Base-by-base conservation (phyloP, 2,113 vertebrate species). In the Nyctereutes procyonoides region DNA sequence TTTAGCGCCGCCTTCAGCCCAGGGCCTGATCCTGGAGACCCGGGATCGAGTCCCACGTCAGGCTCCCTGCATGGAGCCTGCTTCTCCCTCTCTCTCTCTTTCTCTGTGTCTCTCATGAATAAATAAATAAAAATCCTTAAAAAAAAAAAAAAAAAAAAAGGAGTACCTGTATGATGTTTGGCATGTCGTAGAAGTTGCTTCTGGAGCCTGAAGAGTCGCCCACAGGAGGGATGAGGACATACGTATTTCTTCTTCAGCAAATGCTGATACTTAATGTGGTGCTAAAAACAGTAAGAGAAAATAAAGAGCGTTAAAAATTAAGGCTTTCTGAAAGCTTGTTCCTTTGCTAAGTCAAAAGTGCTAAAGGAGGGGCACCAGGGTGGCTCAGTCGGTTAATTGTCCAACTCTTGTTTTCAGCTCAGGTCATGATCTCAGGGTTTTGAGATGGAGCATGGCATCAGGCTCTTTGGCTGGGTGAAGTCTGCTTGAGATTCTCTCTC, bases 231-330 rank as follows among this genome's bases (percentile, higher is more conserved):
- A 93, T 99, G 99, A 88, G 99, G 99, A 98, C 99, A 99, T 15
- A 99, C 99, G 0, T 99, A 99, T 95, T 99, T 99, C 98, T 99
- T 99, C 99, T 99, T 99, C 98, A 99, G 99, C 98, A 99, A 98
- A 98, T 99, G 99, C 98, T 99, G 99, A 97, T 99, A 99, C 98
- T 99, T 99, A 97, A 99, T 99, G 97, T 99, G 99, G 98, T 99
- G 99, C 99, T 99, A 97, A 35, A 35, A 92, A 98, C 53, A 97
- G 58, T 93, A 95, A 80, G 95, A 81, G 1, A 30, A 96, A 97
- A 28, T 16, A 10, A 56, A 93, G 65, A 80, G 19, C 0, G 7
- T 73, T 43, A 76, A 71, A 94, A 88, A 85, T 22, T 12, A 58
- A 53, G 22, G 26, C 3, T 93, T 90, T 35, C 11, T 79, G 30